phyloP scores from a whole-genome alignment of 2,113 vertebrate species.

The Riparia riparia region DNA sequence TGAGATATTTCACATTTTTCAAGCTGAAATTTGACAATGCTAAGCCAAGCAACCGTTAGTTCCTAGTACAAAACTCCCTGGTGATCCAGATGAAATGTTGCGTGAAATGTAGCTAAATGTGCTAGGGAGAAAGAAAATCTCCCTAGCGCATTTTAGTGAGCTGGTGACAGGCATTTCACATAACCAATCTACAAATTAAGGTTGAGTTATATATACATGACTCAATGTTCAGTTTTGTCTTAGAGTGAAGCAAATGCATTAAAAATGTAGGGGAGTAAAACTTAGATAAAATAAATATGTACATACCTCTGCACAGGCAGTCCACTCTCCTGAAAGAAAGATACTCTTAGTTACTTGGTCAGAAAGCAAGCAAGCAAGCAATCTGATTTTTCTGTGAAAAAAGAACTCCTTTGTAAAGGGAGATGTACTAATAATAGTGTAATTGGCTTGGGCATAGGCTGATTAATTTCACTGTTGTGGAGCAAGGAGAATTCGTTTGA shows the following conservation, averaged over 20 bases:
- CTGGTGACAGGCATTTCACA: background rate
- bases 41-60: background rate
- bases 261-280: background rate
- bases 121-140: conserved; percentile 12
- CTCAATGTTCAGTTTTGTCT: background rate
- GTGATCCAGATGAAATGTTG: background rate
- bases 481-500: background rate
- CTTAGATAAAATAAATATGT: background rate
- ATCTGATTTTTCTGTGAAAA: background rate
- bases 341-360: conserved; percentile 18
- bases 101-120: background rate
- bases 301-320: conserved; percentile 48
- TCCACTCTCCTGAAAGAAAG: conserved; percentile 65
- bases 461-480: background rate
- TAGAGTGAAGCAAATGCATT: background rate
- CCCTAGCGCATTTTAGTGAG: background rate
- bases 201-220: background rate
- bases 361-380: background rate
- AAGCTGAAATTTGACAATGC: conserved; percentile 27
- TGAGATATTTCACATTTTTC: conserved; percentile 41
- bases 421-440: background rate
- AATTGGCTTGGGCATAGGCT: background rate
- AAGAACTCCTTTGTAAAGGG: background rate
- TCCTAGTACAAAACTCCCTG: background rate
- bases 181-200: background rate